A percentile compares a stretch with the other conserved stretches of the same genome.
phyloP scores from a whole-genome alignment of 2,888 invertebrate genomes.

The Ichneumon xanthorius region DNA sequence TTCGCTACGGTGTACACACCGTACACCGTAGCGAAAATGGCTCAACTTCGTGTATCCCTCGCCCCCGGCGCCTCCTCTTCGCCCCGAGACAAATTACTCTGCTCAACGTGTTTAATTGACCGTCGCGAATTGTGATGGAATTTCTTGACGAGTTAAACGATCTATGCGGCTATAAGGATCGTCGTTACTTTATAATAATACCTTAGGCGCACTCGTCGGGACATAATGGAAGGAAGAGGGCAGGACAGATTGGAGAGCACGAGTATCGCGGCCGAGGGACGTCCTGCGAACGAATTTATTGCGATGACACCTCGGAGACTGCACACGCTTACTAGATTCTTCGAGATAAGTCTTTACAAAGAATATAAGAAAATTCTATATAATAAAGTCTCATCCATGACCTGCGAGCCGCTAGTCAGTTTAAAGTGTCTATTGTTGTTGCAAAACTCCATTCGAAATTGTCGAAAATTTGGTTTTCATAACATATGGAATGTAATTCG shows the following conservation, averaged over 20 bases:
- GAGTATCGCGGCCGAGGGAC: background rate
- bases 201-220: background rate
- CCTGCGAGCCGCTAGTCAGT: too few relatives aligned
- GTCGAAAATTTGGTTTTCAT: too few relatives aligned
- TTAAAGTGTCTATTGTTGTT: too few relatives aligned
- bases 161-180: background rate
- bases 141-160: constrained; percentile 69
- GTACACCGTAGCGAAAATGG: constrained; percentile 19
- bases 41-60: constrained; percentile 21
- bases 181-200: constrained; percentile 11
- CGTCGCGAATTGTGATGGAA: constrained; percentile 72
- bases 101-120: constrained; percentile 75
- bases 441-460: too few relatives aligned
- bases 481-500: too few relatives aligned
- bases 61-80: background rate
- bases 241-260: background rate
- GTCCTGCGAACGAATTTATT: constrained; percentile 2
- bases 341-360: background rate
- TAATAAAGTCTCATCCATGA: too few relatives aligned
- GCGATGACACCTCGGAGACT: background rate
- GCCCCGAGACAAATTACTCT: constrained; percentile 58
- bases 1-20: background rate
- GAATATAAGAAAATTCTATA: background rate
- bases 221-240: constrained; percentile 24
- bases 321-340: background rate